Percentiles rank a stretch among this genome's conserved stretches.
These are phyloP conservation scores for Peromyscus californicus DNA, from an alignment of 2,113 vertebrate genomes.

Conservation along the genomic window DNA sequence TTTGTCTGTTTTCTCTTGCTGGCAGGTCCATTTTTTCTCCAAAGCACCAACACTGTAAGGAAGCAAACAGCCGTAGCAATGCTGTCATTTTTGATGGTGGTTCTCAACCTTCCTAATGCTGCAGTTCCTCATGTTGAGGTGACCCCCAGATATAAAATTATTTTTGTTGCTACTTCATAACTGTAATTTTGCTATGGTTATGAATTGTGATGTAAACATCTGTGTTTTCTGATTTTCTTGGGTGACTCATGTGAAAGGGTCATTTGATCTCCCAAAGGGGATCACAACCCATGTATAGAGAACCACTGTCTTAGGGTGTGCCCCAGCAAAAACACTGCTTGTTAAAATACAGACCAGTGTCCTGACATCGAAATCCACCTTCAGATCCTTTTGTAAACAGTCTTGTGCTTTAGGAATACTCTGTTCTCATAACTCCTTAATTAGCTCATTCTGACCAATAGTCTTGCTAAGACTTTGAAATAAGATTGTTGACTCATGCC, in stretches of 20 bases:
- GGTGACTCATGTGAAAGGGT: background rate
- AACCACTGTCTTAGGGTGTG: background rate
- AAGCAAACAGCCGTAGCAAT: background rate
- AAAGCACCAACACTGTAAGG: background rate
- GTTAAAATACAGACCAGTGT: conserved; percentile 1
- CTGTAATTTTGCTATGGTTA: background rate
- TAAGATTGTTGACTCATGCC: conserved; percentile 29
- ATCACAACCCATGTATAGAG: background rate
- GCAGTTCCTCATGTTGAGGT: background rate
- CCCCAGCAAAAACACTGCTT: background rate
- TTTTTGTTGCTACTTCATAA: background rate
- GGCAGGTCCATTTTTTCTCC: conserved; percentile 9
- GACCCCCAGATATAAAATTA: background rate
- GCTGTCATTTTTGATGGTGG: background rate
- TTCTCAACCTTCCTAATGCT: background rate
- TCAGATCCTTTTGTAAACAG: conserved; percentile 15
- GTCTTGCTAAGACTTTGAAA: conserved; percentile 39
- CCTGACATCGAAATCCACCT: conserved; percentile 20
- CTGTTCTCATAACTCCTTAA: conserved; percentile 28
- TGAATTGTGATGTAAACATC: background rate
- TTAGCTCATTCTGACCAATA: conserved; percentile 30
- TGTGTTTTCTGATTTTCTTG: background rate
- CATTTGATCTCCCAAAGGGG: background rate
- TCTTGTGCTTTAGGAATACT: conserved; percentile 7
- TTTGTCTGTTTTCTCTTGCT: background rate